A percentile compares a stretch with the other conserved stretches of the same genome.
phyloP scores from a whole-genome alignment of 2,797 vertebrate genomes.

The Poeciliopsis gracilis region DNA sequence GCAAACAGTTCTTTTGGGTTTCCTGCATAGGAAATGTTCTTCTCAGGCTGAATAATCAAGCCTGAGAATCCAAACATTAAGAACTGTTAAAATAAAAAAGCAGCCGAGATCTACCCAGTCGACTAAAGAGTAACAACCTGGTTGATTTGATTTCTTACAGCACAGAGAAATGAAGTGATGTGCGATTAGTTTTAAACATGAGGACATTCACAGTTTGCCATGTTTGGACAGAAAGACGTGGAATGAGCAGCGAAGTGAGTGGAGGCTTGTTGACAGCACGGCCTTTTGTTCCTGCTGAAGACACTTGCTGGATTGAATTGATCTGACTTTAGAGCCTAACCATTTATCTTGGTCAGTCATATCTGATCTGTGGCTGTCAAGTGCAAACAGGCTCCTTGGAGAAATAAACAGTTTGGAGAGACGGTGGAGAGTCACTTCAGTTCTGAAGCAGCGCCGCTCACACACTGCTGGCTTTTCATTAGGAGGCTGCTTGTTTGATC shows the following conservation, averaged over 20 bases:
- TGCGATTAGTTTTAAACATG: constrained; percentile 11
- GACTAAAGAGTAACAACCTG: constrained; percentile 26
- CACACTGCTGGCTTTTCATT: background rate
- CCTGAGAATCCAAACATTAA: constrained; percentile 21
- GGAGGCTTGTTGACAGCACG: constrained; percentile 70
- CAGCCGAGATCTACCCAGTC: constrained; percentile 11
- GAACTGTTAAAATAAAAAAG: constrained; percentile 39
- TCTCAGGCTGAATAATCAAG: constrained; percentile 14
- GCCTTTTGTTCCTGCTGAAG: constrained; percentile 70
- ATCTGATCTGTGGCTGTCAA: constrained; percentile 76
- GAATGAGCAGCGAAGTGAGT: constrained; percentile 55
- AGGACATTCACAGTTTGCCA: constrained; percentile 23
- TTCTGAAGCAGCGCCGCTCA: background rate
- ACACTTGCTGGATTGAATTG: constrained; percentile 76
- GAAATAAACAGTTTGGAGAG: constrained; percentile 59
- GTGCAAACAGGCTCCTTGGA: constrained; percentile 54
- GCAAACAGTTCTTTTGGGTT: constrained; percentile 28
- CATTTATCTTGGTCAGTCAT: constrained; percentile 74
- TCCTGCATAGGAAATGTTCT: constrained; percentile 30
- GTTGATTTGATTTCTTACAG: constrained; percentile 3
- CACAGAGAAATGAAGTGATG: background rate
- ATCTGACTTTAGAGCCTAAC: constrained; percentile 68
- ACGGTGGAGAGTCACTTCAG: constrained; percentile 27
- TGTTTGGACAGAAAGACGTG: constrained; percentile 57
- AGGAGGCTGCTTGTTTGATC: background rate